These are phyloP conservation scores for Takifugu rubripes DNA, from an alignment of 2,797 vertebrate genomes.

Conservation along the genomic window DNA sequence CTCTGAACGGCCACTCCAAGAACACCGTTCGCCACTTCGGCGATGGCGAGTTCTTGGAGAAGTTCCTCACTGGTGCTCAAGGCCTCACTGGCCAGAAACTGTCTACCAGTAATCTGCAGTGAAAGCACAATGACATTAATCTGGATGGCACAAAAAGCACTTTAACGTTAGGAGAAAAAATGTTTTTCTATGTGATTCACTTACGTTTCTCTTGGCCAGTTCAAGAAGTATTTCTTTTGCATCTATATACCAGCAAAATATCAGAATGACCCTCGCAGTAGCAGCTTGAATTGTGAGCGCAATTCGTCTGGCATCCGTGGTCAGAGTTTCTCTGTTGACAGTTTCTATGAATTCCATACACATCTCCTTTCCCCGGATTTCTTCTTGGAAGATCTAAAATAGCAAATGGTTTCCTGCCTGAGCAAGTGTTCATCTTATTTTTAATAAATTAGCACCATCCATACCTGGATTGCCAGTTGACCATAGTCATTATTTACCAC, in stretches of 20 bases:
- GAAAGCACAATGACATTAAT: background rate
- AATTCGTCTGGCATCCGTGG: slow-evolving; percentile 42
- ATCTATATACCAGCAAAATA: slow-evolving; percentile 66
- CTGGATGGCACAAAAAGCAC: background rate
- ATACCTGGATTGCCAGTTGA: slow-evolving; percentile 55
- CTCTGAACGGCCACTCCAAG: slow-evolving; percentile 72
- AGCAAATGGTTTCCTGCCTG: background rate
- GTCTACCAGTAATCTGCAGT: slow-evolving; percentile 56
- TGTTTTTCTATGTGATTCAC: background rate
- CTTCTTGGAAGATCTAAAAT: slow-evolving; percentile 56
- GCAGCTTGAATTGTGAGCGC: slow-evolving; percentile 58
- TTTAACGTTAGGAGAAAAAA: background rate
- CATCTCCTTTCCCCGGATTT: slow-evolving; percentile 47
- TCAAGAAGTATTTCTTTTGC: slow-evolving; percentile 57
- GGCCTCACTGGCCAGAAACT: slow-evolving; percentile 74
- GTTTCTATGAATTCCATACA: slow-evolving; percentile 68
- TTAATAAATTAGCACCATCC: background rate
- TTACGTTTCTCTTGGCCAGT: slow-evolving; percentile 63
- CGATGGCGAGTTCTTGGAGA: slow-evolving; percentile 50
- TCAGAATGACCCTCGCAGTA: slow-evolving; percentile 58
- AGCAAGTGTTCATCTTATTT: background rate
- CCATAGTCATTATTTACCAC: slow-evolving; percentile 64
- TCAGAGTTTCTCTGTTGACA: slow-evolving; percentile 41
- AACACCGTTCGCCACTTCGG: slow-evolving; percentile 58
- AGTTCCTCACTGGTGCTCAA: slow-evolving; percentile 63